Evolutionary conservation across 2,797 vertebrate species (phyloP).

Genomic region (Lutjanus campechanus): DNA sequence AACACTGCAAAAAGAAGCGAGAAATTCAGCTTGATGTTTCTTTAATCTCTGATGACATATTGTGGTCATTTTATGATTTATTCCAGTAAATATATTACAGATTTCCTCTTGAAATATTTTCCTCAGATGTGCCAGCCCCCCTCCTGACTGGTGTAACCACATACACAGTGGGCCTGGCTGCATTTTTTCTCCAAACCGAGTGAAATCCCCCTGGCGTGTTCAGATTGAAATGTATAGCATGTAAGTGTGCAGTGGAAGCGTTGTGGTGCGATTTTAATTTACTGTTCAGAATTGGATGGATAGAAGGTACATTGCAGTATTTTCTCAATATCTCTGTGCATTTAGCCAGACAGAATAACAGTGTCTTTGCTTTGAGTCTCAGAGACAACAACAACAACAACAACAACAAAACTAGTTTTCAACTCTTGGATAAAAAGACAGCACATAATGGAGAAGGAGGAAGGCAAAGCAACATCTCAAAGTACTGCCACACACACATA

Average conservation of each 20-base stretch:
- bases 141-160: not conserved
- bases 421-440: slow-evolving; percentile 1
- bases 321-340: not conserved
- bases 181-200: slow-evolving; percentile 5
- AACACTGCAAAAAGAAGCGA: too few relatives aligned
- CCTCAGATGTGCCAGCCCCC: not conserved
- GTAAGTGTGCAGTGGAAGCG: slow-evolving; percentile 3
- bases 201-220: fast-evolving
- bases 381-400: not conserved
- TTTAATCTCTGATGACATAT: too few relatives aligned
- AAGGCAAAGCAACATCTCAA: not conserved
- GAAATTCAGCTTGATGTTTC: too few relatives aligned
- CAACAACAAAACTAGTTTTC: not conserved
- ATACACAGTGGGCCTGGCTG: not conserved
- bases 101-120: not conserved
- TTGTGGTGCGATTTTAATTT: slow-evolving; percentile 9
- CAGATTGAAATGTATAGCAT: not conserved
- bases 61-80: too few relatives aligned
- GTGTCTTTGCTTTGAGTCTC: slow-evolving; percentile 28
- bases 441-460: slow-evolving; percentile 2
- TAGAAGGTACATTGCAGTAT: slow-evolving; percentile 5
- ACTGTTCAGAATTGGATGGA: slow-evolving; percentile 22
- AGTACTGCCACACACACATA: not conserved
- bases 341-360: slow-evolving; percentile 36
- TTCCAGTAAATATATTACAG: too few relatives aligned